Evolutionary conservation across 92 coral and sea anemone species (phyloP).

Genomic region (Porites rus): DNA sequence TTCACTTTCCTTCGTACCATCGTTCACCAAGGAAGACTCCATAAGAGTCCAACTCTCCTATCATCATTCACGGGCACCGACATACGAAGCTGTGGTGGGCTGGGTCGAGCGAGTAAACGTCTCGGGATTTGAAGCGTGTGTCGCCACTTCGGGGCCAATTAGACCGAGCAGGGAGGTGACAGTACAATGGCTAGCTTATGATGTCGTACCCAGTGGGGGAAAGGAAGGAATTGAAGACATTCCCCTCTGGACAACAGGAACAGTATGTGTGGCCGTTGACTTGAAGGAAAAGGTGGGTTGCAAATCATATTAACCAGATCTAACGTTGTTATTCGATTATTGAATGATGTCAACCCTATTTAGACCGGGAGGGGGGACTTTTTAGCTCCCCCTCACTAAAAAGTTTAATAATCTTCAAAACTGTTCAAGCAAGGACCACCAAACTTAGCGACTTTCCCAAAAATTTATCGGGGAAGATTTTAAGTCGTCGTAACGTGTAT

Average conservation of each 20-base stretch:
- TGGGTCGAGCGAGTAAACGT: slow-evolving; percentile 72
- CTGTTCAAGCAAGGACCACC: too few relatives aligned
- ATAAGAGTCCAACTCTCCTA: slow-evolving; percentile 59
- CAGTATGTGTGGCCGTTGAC: slow-evolving; percentile 62
- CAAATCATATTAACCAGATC: neutral
- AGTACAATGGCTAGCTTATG: slow-evolving; percentile 73
- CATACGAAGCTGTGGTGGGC: slow-evolving; percentile 85
- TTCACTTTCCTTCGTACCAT: slow-evolving; percentile 38
- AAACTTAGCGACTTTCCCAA: too few relatives aligned
- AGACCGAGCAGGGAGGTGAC: slow-evolving; percentile 60
- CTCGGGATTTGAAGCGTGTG: slow-evolving; percentile 74
- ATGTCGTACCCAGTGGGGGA: slow-evolving; percentile 53
- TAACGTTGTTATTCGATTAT: neutral
- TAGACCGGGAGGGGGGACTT: too few relatives aligned
- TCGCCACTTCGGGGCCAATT: slow-evolving; percentile 78
- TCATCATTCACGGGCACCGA: slow-evolving; percentile 55
- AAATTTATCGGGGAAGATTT: too few relatives aligned
- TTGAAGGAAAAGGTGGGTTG: slow-evolving; percentile 49
- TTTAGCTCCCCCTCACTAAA: too few relatives aligned
- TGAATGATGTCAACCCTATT: neutral
- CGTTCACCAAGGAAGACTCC: slow-evolving; percentile 22
- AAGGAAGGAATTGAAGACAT: slow-evolving; percentile 49
- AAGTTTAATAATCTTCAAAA: too few relatives aligned
- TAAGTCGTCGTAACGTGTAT: too few relatives aligned
- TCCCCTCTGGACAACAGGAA: slow-evolving; percentile 84